phyloP scores from a whole-genome alignment of 2,113 vertebrate species.

The Smithornis capensis region DNA sequence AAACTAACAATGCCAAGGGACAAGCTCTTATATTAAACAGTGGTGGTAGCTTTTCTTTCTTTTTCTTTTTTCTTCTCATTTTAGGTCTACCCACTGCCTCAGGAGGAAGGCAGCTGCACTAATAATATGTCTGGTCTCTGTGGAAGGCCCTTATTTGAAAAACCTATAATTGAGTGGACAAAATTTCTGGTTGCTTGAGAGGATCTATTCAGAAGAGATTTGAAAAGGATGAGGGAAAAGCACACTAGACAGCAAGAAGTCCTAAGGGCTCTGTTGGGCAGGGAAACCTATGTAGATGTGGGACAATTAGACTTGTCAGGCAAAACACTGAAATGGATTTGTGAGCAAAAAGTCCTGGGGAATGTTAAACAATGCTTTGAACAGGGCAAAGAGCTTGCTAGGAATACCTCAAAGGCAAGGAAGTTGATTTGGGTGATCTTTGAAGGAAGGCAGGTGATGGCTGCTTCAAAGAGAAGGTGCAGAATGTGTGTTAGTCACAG shows the following conservation, averaged over 20 bases:
- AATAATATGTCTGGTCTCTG: slow-evolving; percentile 36
- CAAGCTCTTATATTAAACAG: slow-evolving; percentile 2
- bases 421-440: slow-evolving; percentile 8
- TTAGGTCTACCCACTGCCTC: background rate
- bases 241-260: background rate
- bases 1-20: background rate
- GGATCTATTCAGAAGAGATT: slow-evolving; percentile 54
- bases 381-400: background rate
- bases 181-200: slow-evolving; percentile 63
- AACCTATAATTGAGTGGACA: slow-evolving; percentile 68
- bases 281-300: slow-evolving; percentile 2
- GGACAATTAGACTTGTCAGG: background rate
- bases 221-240: slow-evolving; percentile 20
- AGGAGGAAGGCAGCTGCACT: background rate
- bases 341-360: background rate
- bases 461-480: slow-evolving; percentile 16
- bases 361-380: slow-evolving; percentile 18
- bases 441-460: background rate
- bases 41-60: background rate
- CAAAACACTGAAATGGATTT: background rate
- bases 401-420: background rate
- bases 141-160: slow-evolving; percentile 60
- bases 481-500: background rate
- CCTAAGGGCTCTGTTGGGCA: background rate
- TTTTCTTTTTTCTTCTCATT: background rate